These are phyloP conservation scores for Rhabdophis nuchalis DNA, from an alignment of 2,797 vertebrate genomes.

Conservation along the genomic window DNA sequence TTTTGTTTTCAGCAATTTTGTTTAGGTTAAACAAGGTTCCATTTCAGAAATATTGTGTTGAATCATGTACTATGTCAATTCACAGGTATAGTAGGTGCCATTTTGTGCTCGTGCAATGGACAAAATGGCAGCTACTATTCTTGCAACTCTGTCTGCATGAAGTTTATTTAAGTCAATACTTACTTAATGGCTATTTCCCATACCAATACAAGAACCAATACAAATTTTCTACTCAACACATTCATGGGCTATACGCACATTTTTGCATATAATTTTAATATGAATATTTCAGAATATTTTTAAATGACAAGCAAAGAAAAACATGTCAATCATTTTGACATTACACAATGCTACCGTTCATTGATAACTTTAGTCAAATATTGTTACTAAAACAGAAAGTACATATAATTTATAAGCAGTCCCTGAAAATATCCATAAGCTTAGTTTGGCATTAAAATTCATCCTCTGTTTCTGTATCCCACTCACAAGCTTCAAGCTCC, in stretches of 20 bases:
- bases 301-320: background rate
- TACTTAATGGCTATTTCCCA: background rate
- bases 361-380: background rate
- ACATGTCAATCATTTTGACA: accelerated
- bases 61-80: background rate
- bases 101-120: background rate
- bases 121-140: background rate
- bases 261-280: constrained; percentile 10
- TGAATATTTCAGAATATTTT: background rate
- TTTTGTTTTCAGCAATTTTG: background rate
- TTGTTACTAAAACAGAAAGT: background rate
- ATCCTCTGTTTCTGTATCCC: constrained; percentile 84
- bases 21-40: background rate
- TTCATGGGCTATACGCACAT: background rate
- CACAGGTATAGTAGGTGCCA: background rate
- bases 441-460: constrained; percentile 72
- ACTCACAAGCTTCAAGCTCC: constrained; percentile 80
- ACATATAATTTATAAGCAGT: background rate
- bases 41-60: background rate
- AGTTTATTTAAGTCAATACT: background rate
- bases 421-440: background rate
- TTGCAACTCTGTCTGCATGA: background rate
- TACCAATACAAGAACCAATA: background rate
- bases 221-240: background rate
- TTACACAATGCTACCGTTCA: accelerated